These are phyloP conservation scores for Neopelma chrysocephalum DNA, from an alignment of 2,797 vertebrate genomes.

Conservation along the genomic window DNA sequence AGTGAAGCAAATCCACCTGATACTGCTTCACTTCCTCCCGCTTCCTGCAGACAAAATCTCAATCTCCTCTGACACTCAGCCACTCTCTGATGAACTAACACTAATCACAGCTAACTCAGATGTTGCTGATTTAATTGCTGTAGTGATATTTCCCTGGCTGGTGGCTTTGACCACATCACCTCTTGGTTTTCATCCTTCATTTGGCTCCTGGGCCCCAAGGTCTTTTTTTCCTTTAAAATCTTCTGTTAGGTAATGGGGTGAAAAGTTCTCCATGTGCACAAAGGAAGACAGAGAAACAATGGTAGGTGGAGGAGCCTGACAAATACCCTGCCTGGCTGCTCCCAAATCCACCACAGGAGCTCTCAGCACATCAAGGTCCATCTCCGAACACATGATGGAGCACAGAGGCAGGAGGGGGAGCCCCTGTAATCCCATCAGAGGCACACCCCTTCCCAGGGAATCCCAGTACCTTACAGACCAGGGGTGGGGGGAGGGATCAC, in stretches of 20 bases:
- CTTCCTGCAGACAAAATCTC: neutral
- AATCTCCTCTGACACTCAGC: neutral
- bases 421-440: neutral
- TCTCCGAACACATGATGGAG: neutral
- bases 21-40: neutral
- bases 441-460: neutral
- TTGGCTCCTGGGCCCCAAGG: neutral
- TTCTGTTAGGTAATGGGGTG: neutral
- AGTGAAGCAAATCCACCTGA: neutral
- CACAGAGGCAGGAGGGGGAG: neutral
- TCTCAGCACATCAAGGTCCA: neutral
- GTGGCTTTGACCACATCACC: neutral
- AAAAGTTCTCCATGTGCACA: neutral
- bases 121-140: neutral
- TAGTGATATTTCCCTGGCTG: neutral
- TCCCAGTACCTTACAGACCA: neutral
- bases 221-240: neutral
- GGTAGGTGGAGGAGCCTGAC: neutral
- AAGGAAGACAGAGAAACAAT: neutral
- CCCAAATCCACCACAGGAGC: neutral
- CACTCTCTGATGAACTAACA: neutral
- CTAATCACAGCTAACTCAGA: neutral
- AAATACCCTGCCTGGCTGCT: neutral
- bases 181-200: neutral
- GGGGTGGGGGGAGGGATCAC: neutral